phyloP scores from a whole-genome alignment of 2,888 invertebrate genomes.

The Tortrix viridana region DNA sequence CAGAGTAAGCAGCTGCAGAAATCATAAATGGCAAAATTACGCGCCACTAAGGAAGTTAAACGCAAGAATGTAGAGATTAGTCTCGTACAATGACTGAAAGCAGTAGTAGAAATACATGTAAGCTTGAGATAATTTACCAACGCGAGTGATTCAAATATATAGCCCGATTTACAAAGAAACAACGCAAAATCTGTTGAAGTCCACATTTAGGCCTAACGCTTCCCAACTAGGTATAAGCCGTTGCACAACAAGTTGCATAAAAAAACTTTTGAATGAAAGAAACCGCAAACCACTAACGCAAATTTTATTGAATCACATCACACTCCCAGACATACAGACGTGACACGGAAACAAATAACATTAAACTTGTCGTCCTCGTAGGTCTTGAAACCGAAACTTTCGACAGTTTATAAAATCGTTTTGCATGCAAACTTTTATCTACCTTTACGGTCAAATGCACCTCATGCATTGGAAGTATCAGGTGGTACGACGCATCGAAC shows the following conservation, averaged over 20 bases:
- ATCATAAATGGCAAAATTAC: slow-evolving; percentile 29
- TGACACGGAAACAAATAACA: slow-evolving; percentile 7
- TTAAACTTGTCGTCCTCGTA: background rate
- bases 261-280: slow-evolving; percentile 49
- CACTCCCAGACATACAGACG: slow-evolving; percentile 47
- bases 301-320: slow-evolving; percentile 49
- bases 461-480: slow-evolving; percentile 38
- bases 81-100: slow-evolving; percentile 9
- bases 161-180: background rate
- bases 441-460: slow-evolving; percentile 7
- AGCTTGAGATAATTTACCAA: slow-evolving; percentile 3
- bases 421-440: slow-evolving; percentile 4
- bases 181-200: background rate
- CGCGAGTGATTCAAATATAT: slow-evolving; percentile 1
- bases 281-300: slow-evolving; percentile 54
- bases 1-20: slow-evolving; percentile 26
- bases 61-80: slow-evolving; percentile 13
- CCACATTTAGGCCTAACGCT: slow-evolving; percentile 11
- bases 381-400: slow-evolving; percentile 6
- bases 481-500: slow-evolving; percentile 39
- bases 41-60: slow-evolving; percentile 25
- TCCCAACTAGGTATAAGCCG: slow-evolving; percentile 12
- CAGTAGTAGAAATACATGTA: slow-evolving; percentile 9
- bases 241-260: slow-evolving; percentile 31
- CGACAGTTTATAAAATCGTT: background rate